A percentile compares a stretch with the other conserved stretches of the same genome.
phyloP scores from a whole-genome alignment of 2,888 invertebrate species.

The Idaea aversata region DNA sequence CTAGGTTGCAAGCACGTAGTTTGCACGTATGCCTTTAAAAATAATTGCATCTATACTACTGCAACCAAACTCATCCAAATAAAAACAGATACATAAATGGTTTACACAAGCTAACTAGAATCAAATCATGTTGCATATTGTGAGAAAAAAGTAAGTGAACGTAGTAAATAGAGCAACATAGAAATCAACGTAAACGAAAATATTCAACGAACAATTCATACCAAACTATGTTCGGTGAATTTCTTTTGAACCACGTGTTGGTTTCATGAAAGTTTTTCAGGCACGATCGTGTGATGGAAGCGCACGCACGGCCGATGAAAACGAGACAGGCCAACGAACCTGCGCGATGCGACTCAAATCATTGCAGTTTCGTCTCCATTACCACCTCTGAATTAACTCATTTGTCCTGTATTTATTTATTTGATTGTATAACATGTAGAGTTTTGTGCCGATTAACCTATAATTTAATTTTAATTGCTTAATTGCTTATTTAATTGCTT shows the following conservation, averaged over 20 bases:
- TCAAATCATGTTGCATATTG: conserved; percentile 8
- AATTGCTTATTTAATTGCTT: too few relatives aligned
- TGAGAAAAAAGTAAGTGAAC: conserved; percentile 24
- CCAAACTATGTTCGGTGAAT: conserved; percentile 25
- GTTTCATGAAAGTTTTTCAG: conserved; percentile 59
- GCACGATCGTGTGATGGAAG: conserved; percentile 41
- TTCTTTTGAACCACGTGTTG: conserved; percentile 32
- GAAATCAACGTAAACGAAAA: conserved; percentile 22
- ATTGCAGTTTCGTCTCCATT: conserved; percentile 20
- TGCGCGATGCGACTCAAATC: conserved; percentile 40
- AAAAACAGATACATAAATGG: neutral
- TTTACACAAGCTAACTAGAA: neutral
- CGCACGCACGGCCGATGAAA: conserved; percentile 59
- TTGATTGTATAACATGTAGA: conserved; percentile 3
- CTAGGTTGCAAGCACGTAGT: too few relatives aligned
- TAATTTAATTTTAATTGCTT: too few relatives aligned
- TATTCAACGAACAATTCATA: conserved; percentile 24
- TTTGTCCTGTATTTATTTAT: conserved; percentile 6
- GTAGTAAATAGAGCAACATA: conserved; percentile 22
- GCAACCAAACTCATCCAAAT: neutral
- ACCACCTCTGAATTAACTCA: neutral
- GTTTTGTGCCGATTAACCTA: too few relatives aligned
- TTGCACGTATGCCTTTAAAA: too few relatives aligned
- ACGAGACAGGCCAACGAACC: conserved; percentile 72
- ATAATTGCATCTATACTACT: neutral